phyloP scores from a whole-genome alignment of 2,888 invertebrate species.

The Scelioninae gen. 1 region DNA sequence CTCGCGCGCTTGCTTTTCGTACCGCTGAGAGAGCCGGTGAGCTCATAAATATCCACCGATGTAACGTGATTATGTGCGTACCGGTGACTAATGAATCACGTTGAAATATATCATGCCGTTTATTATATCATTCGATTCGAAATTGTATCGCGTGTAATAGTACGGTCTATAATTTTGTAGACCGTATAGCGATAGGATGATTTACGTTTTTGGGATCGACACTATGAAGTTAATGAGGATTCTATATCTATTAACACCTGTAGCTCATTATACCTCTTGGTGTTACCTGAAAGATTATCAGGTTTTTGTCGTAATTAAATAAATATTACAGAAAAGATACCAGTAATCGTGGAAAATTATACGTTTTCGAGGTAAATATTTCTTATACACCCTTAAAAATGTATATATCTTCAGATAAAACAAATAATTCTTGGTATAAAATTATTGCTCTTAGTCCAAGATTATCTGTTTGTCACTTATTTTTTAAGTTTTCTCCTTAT shows the following conservation, averaged over 20 bases:
- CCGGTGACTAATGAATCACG: conserved; percentile 67
- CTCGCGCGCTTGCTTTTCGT: conserved; percentile 56
- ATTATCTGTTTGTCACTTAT: too few relatives aligned
- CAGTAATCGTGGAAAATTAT: too few relatives aligned
- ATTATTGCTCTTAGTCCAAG: too few relatives aligned
- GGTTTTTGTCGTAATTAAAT: too few relatives aligned
- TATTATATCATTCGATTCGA: conserved; percentile 63
- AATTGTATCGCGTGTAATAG: conserved; percentile 58
- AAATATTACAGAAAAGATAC: too few relatives aligned
- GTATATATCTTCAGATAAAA: too few relatives aligned
- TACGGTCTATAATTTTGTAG: conserved; percentile 53
- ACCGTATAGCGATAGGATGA: conserved; percentile 33
- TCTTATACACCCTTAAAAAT: too few relatives aligned
- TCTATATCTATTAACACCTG: conserved; percentile 54
- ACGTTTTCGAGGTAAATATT: too few relatives aligned
- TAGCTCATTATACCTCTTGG: conserved; percentile 31
- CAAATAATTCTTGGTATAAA: too few relatives aligned
- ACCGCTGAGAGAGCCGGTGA: conserved; percentile 41
- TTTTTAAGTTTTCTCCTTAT: too few relatives aligned
- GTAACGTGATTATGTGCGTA: conserved; percentile 61
- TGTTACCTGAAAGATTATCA: background rate
- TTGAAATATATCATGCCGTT: conserved; percentile 62
- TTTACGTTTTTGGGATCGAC: conserved; percentile 41
- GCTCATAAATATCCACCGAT: conserved; percentile 68
- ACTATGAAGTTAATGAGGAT: conserved; percentile 23